Percentiles rank a stretch among this genome's conserved stretches.
Conservation (phyloP, 2,888 invertebrate species). For the Drosophila longiperda region DNA sequence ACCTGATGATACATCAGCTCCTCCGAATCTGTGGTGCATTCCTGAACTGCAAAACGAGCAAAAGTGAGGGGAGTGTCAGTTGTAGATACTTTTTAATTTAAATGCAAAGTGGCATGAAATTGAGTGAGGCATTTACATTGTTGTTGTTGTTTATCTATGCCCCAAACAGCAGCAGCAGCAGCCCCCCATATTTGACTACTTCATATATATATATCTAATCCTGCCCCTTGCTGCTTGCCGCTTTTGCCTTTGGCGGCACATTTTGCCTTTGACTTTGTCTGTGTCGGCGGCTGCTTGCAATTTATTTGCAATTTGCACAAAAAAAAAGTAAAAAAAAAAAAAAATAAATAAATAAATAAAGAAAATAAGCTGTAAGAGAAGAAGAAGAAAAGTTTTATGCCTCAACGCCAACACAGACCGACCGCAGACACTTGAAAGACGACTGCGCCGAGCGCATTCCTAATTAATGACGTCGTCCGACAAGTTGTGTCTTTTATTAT, state of each 20-base stretch:
- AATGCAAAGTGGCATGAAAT: constrained; percentile 79
- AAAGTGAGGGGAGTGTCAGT: constrained; percentile 21
- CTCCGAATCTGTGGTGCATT: constrained; percentile 89
- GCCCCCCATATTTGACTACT: constrained; percentile 12
- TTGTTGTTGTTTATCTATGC: constrained; percentile 26
- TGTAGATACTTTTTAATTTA: constrained; percentile 66
- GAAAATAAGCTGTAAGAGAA: constrained; percentile 18
- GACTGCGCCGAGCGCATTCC: constrained; percentile 70
- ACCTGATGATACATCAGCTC: constrained; percentile 88
- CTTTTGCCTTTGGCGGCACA: constrained; percentile 41
- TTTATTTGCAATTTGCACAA: constrained; percentile 76
- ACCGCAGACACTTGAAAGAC: constrained; percentile 65
- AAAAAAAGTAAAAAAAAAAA: constrained; percentile 39
- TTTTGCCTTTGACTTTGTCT: constrained; percentile 53
- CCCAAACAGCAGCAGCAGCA: constrained; percentile 7
- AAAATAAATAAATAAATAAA: constrained; percentile 15
- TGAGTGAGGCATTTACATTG: constrained; percentile 44
- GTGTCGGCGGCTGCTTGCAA: constrained; percentile 57
- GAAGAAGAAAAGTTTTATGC: constrained; percentile 58
- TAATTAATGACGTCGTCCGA: constrained; percentile 72
- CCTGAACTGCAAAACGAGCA: constrained; percentile 87
- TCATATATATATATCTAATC: constrained; percentile 27
- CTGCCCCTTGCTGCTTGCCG: constrained; percentile 7
- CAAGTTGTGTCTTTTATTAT: constrained; percentile 20
- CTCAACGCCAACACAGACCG: constrained; percentile 66